These are phyloP conservation scores for Hyppa rectilinea DNA, from an alignment of 2,888 invertebrate species.

Conservation along the genomic window DNA sequence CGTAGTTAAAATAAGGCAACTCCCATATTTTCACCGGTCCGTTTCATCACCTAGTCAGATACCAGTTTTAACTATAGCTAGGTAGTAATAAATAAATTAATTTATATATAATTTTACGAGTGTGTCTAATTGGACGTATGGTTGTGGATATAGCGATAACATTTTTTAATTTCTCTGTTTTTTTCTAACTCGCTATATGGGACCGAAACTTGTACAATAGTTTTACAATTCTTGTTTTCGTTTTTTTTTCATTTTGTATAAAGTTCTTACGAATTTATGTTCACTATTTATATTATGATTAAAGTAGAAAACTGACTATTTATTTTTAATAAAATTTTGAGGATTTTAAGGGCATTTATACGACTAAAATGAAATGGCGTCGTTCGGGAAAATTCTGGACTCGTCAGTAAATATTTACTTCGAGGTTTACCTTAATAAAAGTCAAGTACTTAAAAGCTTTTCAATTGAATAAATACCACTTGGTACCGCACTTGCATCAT, in stretches of 20 bases:
- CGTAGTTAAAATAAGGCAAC: slow-evolving; percentile 57
- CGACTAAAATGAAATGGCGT: slow-evolving; percentile 78
- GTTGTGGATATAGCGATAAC: slow-evolving; percentile 80
- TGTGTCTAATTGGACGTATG: slow-evolving; percentile 82
- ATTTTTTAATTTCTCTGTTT: slow-evolving; percentile 61
- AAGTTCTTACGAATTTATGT: slow-evolving; percentile 84
- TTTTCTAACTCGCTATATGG: slow-evolving; percentile 70
- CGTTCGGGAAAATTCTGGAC: slow-evolving; percentile 66
- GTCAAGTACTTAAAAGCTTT: slow-evolving; percentile 59
- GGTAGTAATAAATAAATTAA: slow-evolving; percentile 83
- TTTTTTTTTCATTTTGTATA: slow-evolving; percentile 85
- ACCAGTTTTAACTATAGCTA: slow-evolving; percentile 87
- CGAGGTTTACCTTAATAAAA: slow-evolving; percentile 32
- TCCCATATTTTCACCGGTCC: slow-evolving; percentile 72
- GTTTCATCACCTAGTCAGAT: slow-evolving; percentile 88
- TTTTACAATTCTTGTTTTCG: slow-evolving; percentile 65
- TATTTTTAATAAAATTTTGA: slow-evolving; percentile 82
- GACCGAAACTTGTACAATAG: slow-evolving; percentile 74
- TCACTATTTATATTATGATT: slow-evolving; percentile 86
- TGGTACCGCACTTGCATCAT: slow-evolving; percentile 24
- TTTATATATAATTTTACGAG: slow-evolving; percentile 78
- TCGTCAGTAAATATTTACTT: slow-evolving; percentile 37
- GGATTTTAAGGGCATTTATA: slow-evolving; percentile 78
- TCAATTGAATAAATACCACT: slow-evolving; percentile 52
- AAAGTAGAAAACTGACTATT: slow-evolving; percentile 85